Evolutionary conservation across 2,888 invertebrate species (phyloP).

Genomic region (Geotrupes spiniger): DNA sequence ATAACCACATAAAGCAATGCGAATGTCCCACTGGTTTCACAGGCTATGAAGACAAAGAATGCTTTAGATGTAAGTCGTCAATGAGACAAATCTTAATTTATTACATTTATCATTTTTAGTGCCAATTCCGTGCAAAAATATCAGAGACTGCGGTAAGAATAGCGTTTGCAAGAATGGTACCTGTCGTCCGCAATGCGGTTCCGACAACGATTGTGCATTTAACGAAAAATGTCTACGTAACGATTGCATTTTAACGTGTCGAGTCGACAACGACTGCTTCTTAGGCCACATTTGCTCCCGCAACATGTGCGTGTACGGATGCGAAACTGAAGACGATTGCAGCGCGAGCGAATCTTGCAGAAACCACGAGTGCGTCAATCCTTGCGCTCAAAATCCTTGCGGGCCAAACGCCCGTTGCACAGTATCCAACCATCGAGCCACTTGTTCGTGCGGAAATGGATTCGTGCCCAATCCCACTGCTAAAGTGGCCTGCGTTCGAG

Average conservation of each 20-base stretch:
- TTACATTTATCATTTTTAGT: slow-evolving; percentile 50
- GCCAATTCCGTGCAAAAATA: slow-evolving; percentile 70
- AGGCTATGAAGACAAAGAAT: slow-evolving; percentile 79
- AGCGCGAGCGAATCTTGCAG: slow-evolving; percentile 80
- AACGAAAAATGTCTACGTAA: slow-evolving; percentile 86
- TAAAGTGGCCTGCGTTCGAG: slow-evolving; percentile 81
- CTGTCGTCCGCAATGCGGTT: slow-evolving; percentile 73
- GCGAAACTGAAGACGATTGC: slow-evolving; percentile 84
- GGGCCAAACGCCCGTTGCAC: slow-evolving; percentile 82
- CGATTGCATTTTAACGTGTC: slow-evolving; percentile 84
- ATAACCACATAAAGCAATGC: slow-evolving; percentile 74
- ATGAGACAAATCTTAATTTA: not conserved
- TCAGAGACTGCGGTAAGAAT: slow-evolving; percentile 68
- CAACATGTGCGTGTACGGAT: slow-evolving; percentile 83
- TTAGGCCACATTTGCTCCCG: slow-evolving; percentile 84
- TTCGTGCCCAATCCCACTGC: slow-evolving; percentile 86
- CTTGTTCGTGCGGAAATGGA: slow-evolving; percentile 74
- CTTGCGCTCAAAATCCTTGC: slow-evolving; percentile 73
- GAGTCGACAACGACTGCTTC: slow-evolving; percentile 90
- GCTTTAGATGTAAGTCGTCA: slow-evolving; percentile 69
- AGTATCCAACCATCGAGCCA: slow-evolving; percentile 75
- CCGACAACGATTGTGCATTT: slow-evolving; percentile 80
- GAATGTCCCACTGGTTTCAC: slow-evolving; percentile 83
- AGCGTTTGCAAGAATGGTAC: slow-evolving; percentile 76
- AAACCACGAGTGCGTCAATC: slow-evolving; percentile 76